These are phyloP conservation scores for Helicolenus hilgendorfi DNA, from an alignment of 2,797 vertebrate genomes.

Conservation along the genomic window DNA sequence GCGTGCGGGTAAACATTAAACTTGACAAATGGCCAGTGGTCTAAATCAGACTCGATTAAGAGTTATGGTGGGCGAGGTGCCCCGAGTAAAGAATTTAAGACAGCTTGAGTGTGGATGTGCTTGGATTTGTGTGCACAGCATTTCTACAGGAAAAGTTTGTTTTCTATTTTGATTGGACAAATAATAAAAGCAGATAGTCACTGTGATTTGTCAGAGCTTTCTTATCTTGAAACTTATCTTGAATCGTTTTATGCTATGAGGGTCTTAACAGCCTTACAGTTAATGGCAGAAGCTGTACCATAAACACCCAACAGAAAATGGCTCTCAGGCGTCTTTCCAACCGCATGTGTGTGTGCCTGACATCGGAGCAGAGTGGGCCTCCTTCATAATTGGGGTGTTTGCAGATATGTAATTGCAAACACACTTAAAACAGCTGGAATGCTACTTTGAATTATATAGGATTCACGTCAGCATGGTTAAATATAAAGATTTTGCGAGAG, in stretches of 20 bases:
- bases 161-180: conserved; percentile 2
- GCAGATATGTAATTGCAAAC: conserved; percentile 83
- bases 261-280: conserved; percentile 32
- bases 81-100: conserved; percentile 26
- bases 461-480: conserved; percentile 48
- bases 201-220: neutral
- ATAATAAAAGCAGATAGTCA: conserved; percentile 5
- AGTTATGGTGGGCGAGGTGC: conserved; percentile 60
- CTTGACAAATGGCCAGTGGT: conserved; percentile 68
- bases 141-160: neutral
- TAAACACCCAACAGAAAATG: conserved; percentile 79
- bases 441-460: conserved; percentile 67
- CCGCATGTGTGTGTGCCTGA: conserved; percentile 65
- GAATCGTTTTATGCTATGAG: conserved; percentile 12
- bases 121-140: neutral
- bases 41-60: conserved; percentile 72
- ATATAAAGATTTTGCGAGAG: conserved; percentile 32
- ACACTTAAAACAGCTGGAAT: conserved; percentile 74
- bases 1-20: conserved; percentile 62
- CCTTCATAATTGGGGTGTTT: conserved; percentile 75
- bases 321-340: conserved; percentile 73
- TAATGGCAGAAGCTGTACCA: conserved; percentile 57
- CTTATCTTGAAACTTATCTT: conserved; percentile 6
- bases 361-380: conserved; percentile 57
- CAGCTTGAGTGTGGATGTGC: conserved; percentile 34